Base-by-base conservation (phyloP, 92 coral and sea anemone genomes). In the Porites cylindrica region DNA sequence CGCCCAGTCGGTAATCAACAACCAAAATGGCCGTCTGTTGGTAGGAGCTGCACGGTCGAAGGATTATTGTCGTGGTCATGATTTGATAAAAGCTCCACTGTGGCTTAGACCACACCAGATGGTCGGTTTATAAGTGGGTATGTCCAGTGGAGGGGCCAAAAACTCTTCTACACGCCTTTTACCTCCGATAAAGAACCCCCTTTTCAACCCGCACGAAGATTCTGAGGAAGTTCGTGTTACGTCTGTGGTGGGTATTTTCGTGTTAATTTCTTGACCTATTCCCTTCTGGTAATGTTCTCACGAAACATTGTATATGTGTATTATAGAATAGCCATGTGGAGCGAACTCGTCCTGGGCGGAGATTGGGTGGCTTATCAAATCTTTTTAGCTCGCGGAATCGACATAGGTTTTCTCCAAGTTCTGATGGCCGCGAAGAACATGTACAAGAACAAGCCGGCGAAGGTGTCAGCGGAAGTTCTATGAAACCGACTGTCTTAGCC, bases 101-200 rank as follows among this genome's bases (percentile, higher is more conserved):
- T 63, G 63, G 63, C 65, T 63, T 19, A 26, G 13, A 51, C 51
- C 18, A 16, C n/a, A 24, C 61, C 72, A 50, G 68, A 73, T 83
- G 80, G 80, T 23, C 68, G 47, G 61, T 23, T 85, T 69, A 68
- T 20, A 78, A 70, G 80, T 63, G 70, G 87, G 61, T 32, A 94
- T 95, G 98, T 93, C 95, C 64, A 88, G 94, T 70, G 96, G 98
- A 76, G 91, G 96, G 29, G 85, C 88, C 66, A 95, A 89, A 17
- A 91, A 85, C 50, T 78, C 88, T 53, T 82, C 94, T 14, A 82
- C 94, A 51, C 93, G 99, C 38, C 86, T 96, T 74, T 79, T 96
- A 51, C 99, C 99, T 26, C 98, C 99, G 63, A 96, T 96, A 19
- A 95, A 94, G 66, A 96, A 93, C 52, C 98, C 98, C 18, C 94